Evolutionary conservation across 2,113 vertebrate genomes (phyloP), one percentile per base, ranked within the genome.

Genomic region (Sturnira hondurensis): DNA sequence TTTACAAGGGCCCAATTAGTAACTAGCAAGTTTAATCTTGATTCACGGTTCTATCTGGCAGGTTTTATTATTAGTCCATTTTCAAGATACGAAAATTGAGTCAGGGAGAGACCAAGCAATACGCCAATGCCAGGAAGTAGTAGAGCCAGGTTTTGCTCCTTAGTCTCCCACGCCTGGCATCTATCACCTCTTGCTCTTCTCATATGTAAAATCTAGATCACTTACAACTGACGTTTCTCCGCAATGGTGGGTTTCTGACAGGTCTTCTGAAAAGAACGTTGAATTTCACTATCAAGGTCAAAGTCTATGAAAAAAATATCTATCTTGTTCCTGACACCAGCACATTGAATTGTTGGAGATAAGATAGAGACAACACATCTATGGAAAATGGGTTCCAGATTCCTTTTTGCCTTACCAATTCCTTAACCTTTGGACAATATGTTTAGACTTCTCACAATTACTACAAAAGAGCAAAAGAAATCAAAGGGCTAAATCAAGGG

Each of bases 61-160:
- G 1, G 3, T 68, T 6, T 74, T 65, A 65, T 74, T 89, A 76
- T 11, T 24, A 86, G 22, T 13, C 16, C 31, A 70, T 93, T 97
- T 89, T 41, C 1, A 8, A 85, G 36, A 65, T 78, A 28, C 87
- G 50, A 92, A 95, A 65, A 41, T 2, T 52, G 70, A 93, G 47
- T 56, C 31, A 61, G 86, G 38, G 7, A 68, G 20, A 81, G 19
- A 4, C 45, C 58, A 71, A 28, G 8, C 6, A 73, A 76, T 86
- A 24, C 65, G 9, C 28, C 20, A 73, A 12, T 3, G 45, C 24
- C 19, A 63, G 5, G 12, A 77, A 43, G 28, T 50, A 1, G 7
- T 0, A 36, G 36, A 93, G 11, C 0, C 17, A 80, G n/a, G 2
- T 6, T 89, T 54, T 82, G 7, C 14, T 43, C 2, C 8, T 4